Conservation (phyloP, 2,888 invertebrate genomes). For the Gymnosoma rotundatum region DNA sequence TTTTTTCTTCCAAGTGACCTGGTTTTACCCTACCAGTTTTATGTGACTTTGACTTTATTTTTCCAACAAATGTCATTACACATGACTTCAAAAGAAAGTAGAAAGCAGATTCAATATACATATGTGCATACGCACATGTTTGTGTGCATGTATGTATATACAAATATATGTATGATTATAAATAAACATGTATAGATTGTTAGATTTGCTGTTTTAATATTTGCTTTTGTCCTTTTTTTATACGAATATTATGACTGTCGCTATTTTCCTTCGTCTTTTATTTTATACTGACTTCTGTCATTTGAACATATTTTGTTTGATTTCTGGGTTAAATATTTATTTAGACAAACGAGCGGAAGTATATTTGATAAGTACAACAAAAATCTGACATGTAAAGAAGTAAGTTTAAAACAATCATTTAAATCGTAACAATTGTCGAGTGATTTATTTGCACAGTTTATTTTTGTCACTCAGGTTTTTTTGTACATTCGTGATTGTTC, state of each 20-base stretch:
- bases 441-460: constrained; percentile 66
- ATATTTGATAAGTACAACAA: constrained; percentile 71
- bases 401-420: constrained; percentile 40
- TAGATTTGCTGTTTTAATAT: constrained; percentile 12
- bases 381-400: constrained; percentile 12
- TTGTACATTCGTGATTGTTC: not conserved
- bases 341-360: constrained; percentile 78
- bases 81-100: constrained; percentile 44
- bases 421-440: constrained; percentile 58
- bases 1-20: constrained; percentile 19
- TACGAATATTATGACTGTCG: constrained; percentile 54
- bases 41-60: constrained; percentile 52
- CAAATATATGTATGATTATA: not conserved
- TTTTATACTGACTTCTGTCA: constrained; percentile 36
- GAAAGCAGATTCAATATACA: constrained; percentile 31
- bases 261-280: not conserved
- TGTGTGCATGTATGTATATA: not conserved
- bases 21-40: constrained; percentile 40
- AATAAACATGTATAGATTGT: not conserved
- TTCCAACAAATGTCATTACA: constrained; percentile 53
- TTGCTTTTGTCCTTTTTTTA: constrained; percentile 24
- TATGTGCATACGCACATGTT: too few species aligned
- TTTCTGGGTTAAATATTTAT: constrained; percentile 77
- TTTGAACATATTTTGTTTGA: constrained; percentile 73
- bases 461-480: constrained; percentile 12